Evolutionary conservation across 2,888 invertebrate species (phyloP).

Genomic region (Erebia epiphron): DNA sequence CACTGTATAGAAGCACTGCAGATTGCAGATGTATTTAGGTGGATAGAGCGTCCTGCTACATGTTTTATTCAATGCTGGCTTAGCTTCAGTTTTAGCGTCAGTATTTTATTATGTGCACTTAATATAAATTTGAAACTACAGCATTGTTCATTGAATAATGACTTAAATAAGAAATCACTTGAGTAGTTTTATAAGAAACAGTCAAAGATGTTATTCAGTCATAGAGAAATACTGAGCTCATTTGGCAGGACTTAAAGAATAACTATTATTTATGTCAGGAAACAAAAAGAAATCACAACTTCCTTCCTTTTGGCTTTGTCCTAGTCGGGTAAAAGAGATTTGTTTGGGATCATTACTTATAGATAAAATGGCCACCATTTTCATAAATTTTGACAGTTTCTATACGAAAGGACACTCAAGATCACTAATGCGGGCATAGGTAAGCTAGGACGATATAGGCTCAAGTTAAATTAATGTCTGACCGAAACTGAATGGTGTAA

Average conservation of each 20-base stretch:
- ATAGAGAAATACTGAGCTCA: too few species aligned
- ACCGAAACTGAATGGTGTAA: neutral
- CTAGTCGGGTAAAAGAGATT: too few species aligned
- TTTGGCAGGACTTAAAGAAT: too few species aligned
- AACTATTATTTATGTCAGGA: too few species aligned
- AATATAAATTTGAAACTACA: neutral
- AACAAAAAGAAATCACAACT: too few species aligned
- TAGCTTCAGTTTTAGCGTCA: conserved; percentile 9
- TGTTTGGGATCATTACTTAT: too few species aligned
- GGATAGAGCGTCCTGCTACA: conserved; percentile 28
- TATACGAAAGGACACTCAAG: too few species aligned
- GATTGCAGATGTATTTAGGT: conserved; percentile 38
- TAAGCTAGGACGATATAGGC: neutral
- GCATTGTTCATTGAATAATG: neutral
- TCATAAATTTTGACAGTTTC: too few species aligned
- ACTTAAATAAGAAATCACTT: neutral
- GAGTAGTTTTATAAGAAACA: neutral
- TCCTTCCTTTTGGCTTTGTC: too few species aligned
- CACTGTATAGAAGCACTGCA: conserved; percentile 42
- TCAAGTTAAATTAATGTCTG: neutral
- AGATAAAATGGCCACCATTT: too few species aligned
- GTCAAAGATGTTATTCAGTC: neutral
- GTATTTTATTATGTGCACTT: conserved; percentile 8
- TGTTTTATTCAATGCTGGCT: conserved; percentile 37
- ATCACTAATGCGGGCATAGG: too few species aligned